Evolutionary conservation across 2,888 invertebrate genomes (phyloP), one percentile per base, ranked within the genome.

Genomic region (Pachliopta kotzebuea): DNA sequence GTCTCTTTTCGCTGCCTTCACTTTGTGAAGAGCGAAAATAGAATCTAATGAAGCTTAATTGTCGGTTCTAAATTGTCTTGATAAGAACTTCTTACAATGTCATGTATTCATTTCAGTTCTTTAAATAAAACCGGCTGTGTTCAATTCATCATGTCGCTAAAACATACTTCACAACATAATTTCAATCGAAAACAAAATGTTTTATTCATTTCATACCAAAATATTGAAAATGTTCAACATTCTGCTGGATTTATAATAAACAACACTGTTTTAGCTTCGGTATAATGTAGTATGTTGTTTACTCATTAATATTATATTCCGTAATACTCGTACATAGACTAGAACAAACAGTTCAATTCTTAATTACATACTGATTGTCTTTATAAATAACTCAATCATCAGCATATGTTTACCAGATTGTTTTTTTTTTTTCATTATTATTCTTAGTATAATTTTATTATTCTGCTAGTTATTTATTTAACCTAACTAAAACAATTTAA

Each of bases 31-130:
- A 70, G 72, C 76, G 71, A 78, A 81, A 78, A 74, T 74, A 73
- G 74, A 60, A 42, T 73, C 72, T 74, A 81, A 81, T 79, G 71
- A 78, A 78, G 71, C 72, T 76, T 79, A 80, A 85, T 83, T 81
- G 76, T 70, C 69, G 66, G 53, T 68, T 69, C 73, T 74, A 70
- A 73, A 74, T 72, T 71, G 62, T 70, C 63, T 64, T 67, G 59
- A 62, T 68, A 71, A 72, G 72, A 69, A 72, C 69, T 55, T 56
- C 52, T 14, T 24, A 56, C 56, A 42, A 52, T 52, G 56, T 56
- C 42, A 42, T 20, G 56, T 21, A 8, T 20, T 45, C 45, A 45
- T 45, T 45, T n/a, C 45, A n/a, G 18, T 45, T 45, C 45, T 45
- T 45, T 45, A 18, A n/a, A 11, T 45, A 45, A n/a, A n/a, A 45